Evolutionary conservation across 2,797 vertebrate genomes (phyloP), one percentile per base, ranked within the genome.

Genomic region (Euphonia xanthogaster): DNA sequence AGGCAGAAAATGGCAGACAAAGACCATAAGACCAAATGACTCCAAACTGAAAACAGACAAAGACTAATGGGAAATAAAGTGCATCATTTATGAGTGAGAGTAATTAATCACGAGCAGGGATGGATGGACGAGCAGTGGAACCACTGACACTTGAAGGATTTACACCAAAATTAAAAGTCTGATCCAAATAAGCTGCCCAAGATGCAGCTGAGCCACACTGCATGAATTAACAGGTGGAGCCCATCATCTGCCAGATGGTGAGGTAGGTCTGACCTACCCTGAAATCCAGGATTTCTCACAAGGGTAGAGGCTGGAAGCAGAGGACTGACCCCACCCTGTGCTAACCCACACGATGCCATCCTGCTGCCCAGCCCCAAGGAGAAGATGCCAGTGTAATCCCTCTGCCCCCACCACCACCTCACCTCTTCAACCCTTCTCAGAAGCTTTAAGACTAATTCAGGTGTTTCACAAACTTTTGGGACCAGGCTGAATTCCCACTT

Each of bases 201-300:
- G 61, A 28, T 63, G 37, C 70, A 74, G 33, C 5, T 72, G 54
- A 45, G 31, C 12, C 13, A 22, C 3, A 3, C 2, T 2, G 1
- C 6, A 44, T 16, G 55, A 85, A 54, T 25, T 35, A 84, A 53
- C 0, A 3, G 6, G 35, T 51, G 22, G 35, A 68, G 31, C 11
- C 60, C 58, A 53, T n/a, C 71, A 35, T 12, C 54, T 25, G 30
- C 37, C 71, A 54, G 33, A n/a, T 33, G 42, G n/a, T 30, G 33
- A 85, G 17, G 51, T 6, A 44, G 18, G 6, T 54, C 35, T 1
- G 3, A 33, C 8, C 0, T 42, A 1, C 47, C 30, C 28, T 0
- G 0, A 93, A 84, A 73, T 16, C 47, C 35, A 57, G 45, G 12
- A 25, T 40, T 74, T 67, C 33, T 37, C 14, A 5, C 11, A 5